Conservation (phyloP, 2,113 vertebrate species). For the Hippocampus abdominalis region DNA sequence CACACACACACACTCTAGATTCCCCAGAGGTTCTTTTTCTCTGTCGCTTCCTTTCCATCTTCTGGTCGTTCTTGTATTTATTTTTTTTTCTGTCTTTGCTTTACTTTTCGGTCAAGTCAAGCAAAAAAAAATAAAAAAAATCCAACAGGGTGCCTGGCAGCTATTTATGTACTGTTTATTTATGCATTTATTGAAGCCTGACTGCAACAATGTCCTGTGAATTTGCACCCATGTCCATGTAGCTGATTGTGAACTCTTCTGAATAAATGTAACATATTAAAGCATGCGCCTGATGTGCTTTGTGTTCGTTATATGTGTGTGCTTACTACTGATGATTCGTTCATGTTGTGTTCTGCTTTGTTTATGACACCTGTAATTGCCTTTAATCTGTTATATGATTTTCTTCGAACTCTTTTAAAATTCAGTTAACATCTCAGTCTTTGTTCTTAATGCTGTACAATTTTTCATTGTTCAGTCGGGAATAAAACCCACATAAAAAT, state of each 20-base stretch:
- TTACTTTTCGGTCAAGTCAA: slow-evolving; percentile 32
- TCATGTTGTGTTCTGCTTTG: not conserved
- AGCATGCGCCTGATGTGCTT: not conserved
- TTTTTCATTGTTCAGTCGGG: too few relatives aligned
- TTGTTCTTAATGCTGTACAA: too few relatives aligned
- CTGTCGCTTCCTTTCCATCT: slow-evolving; percentile 28
- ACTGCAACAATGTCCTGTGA: slow-evolving; percentile 19
- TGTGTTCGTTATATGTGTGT: not conserved
- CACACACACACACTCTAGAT: slow-evolving; percentile 8
- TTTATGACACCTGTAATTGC: not conserved
- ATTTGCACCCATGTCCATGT: slow-evolving; percentile 13
- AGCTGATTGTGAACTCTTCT: not conserved
- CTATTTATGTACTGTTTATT: slow-evolving; percentile 11
- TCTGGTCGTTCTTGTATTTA: not conserved
- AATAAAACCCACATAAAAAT: too few relatives aligned
- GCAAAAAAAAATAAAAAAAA: slow-evolving; percentile 21
- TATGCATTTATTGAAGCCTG: slow-evolving; percentile 12
- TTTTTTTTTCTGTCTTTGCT: slow-evolving; percentile 12
- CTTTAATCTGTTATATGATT: too few relatives aligned
- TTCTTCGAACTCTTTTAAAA: too few relatives aligned
- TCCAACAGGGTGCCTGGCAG: slow-evolving; percentile 21
- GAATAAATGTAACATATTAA: slow-evolving; percentile 2
- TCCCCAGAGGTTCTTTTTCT: slow-evolving; percentile 22
- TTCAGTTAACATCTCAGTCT: too few relatives aligned
- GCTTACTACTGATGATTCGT: not conserved